Evolutionary conservation across 2,888 invertebrate genomes (phyloP), one percentile per base, ranked within the genome.

Genomic region (Coenonympha glycerion): DNA sequence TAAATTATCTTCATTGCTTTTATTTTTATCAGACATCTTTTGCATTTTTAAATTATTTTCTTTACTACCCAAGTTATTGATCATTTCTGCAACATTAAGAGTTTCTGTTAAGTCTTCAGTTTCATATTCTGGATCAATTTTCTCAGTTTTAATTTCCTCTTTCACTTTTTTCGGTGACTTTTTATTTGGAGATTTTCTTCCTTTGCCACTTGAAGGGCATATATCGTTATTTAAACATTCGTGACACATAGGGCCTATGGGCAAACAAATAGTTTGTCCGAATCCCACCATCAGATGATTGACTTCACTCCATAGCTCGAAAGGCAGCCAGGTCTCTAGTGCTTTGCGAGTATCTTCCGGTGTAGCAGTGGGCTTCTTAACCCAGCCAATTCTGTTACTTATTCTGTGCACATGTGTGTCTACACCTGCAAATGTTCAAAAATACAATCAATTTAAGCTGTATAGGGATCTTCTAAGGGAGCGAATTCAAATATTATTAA

Each of bases 361-460:
- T 8, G 93, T 95, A 65, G 91, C 90, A 5, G 93, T 92, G 9
- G 88, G 71, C 58, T 89, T 90, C 52, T 84, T 90, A 0, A 95
- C 90, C 98, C 98, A 99, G 2, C 92, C 91, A 49, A 99, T 89
- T 55, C 98, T 90, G 77, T 99, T 98, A 30, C 92, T 90, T 61
- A 98, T 97, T 59, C 99, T 90, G 79, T 99, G 99, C 0, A 99
- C 99, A 86, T 99, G 99, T 0, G 97, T 97, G 74, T 99, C 99
- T 0, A 99, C 99, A 49, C 94, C 93, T 92, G 69, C 11, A 80
- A 79, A 31, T 9, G 15, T 41, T 13, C 44, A n/a, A 37, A 1
- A 6, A 3, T 19, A 42, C n/a, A n/a, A n/a, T n/a, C n/a, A n/a
- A n/a, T n/a, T n/a, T n/a, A n/a, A n/a, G n/a, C n/a, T n/a, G n/a